phyloP scores from a whole-genome alignment of 2,113 vertebrate species.

The Notothenia coriiceps region DNA sequence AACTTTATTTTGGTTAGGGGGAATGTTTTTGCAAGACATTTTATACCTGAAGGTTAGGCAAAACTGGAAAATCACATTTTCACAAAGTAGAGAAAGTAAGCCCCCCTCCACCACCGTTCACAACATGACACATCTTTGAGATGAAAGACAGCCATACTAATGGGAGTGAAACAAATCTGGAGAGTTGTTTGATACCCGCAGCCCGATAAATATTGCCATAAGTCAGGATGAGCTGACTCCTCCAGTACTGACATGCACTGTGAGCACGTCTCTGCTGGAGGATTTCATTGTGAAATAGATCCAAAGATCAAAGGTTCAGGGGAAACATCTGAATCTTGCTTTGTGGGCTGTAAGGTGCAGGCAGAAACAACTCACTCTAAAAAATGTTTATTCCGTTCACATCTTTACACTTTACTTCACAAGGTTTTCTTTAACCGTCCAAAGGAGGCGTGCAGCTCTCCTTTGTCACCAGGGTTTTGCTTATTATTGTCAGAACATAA shows the following conservation, averaged over 20 bases:
- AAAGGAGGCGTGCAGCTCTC: slow-evolving; percentile 46
- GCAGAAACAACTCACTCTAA: slow-evolving; percentile 41
- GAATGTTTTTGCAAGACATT: slow-evolving; percentile 87
- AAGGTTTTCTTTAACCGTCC: slow-evolving; percentile 36
- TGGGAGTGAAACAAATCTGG: slow-evolving; percentile 45
- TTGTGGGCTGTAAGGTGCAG: not conserved
- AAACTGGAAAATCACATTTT: slow-evolving; percentile 84
- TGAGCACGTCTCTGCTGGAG: not conserved
- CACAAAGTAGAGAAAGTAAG: slow-evolving; percentile 73
- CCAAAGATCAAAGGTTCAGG: slow-evolving; percentile 1
- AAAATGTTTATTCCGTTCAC: slow-evolving; percentile 52
- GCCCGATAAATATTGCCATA: slow-evolving; percentile 24
- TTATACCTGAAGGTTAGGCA: slow-evolving; percentile 82
- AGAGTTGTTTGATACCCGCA: slow-evolving; percentile 12
- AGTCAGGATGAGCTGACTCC: slow-evolving; percentile 15
- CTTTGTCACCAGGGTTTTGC: slow-evolving; percentile 31
- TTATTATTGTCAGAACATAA: slow-evolving; percentile 25
- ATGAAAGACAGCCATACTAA: slow-evolving; percentile 23
- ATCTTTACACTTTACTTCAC: slow-evolving; percentile 60
- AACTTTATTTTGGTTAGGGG: slow-evolving; percentile 87
- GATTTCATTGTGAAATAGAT: not conserved
- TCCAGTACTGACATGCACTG: slow-evolving; percentile 41
- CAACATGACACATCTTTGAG: slow-evolving; percentile 28
- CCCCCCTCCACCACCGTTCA: slow-evolving; percentile 54
- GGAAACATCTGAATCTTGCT: slow-evolving; percentile 8